These are phyloP conservation scores for Thalpophila matura DNA, from an alignment of 2,888 invertebrate genomes.

Conservation along the genomic window DNA sequence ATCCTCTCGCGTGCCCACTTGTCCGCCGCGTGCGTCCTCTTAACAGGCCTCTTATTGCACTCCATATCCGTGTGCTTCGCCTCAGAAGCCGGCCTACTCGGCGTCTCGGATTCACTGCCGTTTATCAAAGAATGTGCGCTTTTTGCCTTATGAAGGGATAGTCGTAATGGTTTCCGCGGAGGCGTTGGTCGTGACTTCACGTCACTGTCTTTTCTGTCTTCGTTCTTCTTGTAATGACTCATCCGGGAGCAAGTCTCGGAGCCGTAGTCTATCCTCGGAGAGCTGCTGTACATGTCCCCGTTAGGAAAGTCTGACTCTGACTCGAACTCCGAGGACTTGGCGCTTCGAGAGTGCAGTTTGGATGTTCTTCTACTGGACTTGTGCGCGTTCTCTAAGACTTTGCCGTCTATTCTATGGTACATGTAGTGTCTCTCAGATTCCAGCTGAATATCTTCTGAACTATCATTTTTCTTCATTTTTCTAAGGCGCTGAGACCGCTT, in stretches of 20 bases:
- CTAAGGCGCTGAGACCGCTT: slow-evolving; percentile 85
- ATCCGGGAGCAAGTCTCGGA: slow-evolving; percentile 90
- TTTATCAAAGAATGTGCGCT: slow-evolving; percentile 94
- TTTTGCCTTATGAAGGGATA: slow-evolving; percentile 95
- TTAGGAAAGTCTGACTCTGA: slow-evolving; percentile 92
- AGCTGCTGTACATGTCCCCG: slow-evolving; percentile 83
- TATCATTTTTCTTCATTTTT: slow-evolving; percentile 83
- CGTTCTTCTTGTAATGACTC: slow-evolving; percentile 84
- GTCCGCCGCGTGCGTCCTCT: slow-evolving; percentile 89
- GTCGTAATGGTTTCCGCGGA: slow-evolving; percentile 95
- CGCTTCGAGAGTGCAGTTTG: slow-evolving; percentile 90
- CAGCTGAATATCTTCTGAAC: slow-evolving; percentile 86
- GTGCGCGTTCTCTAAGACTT: slow-evolving; percentile 89
- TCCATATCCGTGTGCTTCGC: slow-evolving; percentile 64
- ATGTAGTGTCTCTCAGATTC: slow-evolving; percentile 87
- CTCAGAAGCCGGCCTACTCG: slow-evolving; percentile 78
- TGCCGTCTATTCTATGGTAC: slow-evolving; percentile 87
- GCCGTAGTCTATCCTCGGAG: slow-evolving; percentile 89
- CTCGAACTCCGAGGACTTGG: slow-evolving; percentile 94
- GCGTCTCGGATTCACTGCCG: slow-evolving; percentile 85
- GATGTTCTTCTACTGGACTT: slow-evolving; percentile 88
- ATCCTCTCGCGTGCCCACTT: slow-evolving; percentile 75
- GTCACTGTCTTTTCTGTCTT: slow-evolving; percentile 80
- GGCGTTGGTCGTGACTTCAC: slow-evolving; percentile 93
- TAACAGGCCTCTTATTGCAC: slow-evolving; percentile 90